These are phyloP conservation scores for Drosophila sp. DNA, from an alignment of 1,140 invertebrate genomes.

Conservation along the genomic window DNA sequence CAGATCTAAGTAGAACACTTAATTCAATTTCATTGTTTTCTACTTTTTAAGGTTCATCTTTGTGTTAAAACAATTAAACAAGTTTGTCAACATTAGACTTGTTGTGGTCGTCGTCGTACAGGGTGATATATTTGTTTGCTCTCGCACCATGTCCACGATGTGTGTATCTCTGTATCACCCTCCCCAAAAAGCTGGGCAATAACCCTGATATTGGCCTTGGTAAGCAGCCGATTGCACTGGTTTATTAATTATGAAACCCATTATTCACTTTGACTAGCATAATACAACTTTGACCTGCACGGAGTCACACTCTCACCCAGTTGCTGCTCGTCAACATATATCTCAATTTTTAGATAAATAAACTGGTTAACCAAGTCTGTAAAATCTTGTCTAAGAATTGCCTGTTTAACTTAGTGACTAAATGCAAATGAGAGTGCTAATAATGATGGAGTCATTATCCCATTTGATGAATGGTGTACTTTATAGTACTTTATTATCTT, in stretches of 20 bases:
- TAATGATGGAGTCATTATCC: constrained; percentile 2
- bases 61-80: constrained; percentile 54
- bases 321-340: constrained; percentile 15
- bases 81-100: constrained; percentile 61
- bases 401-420: constrained; percentile 2
- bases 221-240: constrained; percentile 11
- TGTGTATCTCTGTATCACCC: not conserved
- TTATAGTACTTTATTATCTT: not conserved
- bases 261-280: constrained; percentile 17
- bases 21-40: constrained; percentile 49
- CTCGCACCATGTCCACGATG: not conserved
- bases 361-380: constrained; percentile 51
- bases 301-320: not conserved
- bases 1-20: constrained; percentile 40
- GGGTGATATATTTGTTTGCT: constrained; percentile 43
- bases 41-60: constrained; percentile 43
- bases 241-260: constrained; percentile 5
- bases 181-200: constrained; percentile 21
- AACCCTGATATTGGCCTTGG: constrained; percentile 30
- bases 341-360: constrained; percentile 29
- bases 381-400: constrained; percentile 28
- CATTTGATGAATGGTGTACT: not conserved
- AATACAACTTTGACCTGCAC: constrained; percentile 8
- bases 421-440: constrained; percentile 21
- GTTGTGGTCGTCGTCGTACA: constrained; percentile 42